A percentile compares a stretch with the other conserved stretches of the same genome.
Evolutionary conservation across 2,113 vertebrate species (phyloP).

Genomic region (Protobothrops flavoviridis): DNA sequence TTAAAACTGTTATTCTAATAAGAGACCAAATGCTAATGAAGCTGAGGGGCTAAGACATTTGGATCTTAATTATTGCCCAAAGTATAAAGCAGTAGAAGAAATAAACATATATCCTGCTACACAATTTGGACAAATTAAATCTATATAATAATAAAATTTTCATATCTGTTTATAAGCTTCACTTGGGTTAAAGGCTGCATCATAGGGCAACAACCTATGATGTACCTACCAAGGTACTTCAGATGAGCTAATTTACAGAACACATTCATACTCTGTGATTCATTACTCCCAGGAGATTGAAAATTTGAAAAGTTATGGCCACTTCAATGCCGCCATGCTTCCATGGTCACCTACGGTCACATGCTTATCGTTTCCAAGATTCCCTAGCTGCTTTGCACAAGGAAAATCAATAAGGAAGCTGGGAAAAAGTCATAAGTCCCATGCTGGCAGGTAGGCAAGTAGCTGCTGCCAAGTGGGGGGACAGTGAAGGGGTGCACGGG

Average conservation of each 20-base stretch:
- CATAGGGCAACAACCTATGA: not conserved
- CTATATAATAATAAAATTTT: not conserved
- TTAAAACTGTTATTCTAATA: slow-evolving; percentile 11
- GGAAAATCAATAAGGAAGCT: not conserved
- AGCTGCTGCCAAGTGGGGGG: not conserved
- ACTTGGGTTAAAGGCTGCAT: not conserved
- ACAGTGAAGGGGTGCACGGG: not conserved
- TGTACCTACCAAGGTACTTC: not conserved
- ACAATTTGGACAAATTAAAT: not conserved
- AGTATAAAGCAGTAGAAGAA: not conserved
- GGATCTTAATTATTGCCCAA: slow-evolving; percentile 2
- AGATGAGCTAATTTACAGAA: not conserved
- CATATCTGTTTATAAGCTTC: not conserved
- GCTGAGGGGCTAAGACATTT: not conserved
- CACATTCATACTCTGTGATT: not conserved
- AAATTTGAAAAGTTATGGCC: not conserved
- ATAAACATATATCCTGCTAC: not conserved
- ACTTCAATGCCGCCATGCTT: not conserved
- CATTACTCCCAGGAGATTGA: not conserved
- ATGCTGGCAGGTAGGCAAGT: not conserved
- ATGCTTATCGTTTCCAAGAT: not conserved
- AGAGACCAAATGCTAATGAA: not conserved
- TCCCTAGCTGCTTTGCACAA: not conserved
- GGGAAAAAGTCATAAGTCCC: not conserved
- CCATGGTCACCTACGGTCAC: not conserved